phyloP scores from a whole-genome alignment of 2,113 vertebrate genomes.

The Puntigrus tetrazona region DNA sequence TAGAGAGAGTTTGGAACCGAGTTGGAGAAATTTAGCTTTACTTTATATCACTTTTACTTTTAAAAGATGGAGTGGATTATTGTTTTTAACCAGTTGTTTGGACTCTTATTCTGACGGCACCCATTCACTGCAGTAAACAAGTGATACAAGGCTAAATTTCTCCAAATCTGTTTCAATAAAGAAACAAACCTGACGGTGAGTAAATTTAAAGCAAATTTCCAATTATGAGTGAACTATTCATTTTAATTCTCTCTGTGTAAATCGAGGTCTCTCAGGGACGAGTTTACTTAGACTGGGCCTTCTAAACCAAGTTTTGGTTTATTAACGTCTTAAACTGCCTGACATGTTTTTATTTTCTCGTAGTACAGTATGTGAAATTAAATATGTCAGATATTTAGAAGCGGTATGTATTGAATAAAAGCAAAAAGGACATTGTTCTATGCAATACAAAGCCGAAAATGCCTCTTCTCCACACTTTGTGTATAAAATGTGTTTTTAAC shows the following conservation, averaged over 20 bases:
- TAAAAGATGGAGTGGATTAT: not conserved
- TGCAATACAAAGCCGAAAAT: not conserved
- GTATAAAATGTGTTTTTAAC: slow-evolving; percentile 26
- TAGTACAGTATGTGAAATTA: not conserved
- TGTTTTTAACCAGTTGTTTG: not conserved
- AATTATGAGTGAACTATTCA: not conserved
- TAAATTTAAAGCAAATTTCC: not conserved
- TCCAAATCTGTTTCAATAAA: no score
- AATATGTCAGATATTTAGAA: not conserved
- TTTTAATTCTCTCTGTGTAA: not conserved
- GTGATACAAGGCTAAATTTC: not conserved
- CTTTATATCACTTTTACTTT: not conserved
- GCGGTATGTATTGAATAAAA: slow-evolving; percentile 20
- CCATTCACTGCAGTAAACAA: not conserved
- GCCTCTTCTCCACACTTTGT: not conserved
- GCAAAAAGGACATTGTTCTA: not conserved
- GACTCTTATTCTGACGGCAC: not conserved
- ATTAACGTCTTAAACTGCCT: slow-evolving; percentile 8
- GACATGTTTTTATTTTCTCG: not conserved
- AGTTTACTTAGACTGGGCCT: slow-evolving; percentile 1
- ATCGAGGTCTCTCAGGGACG: slow-evolving; percentile 27
- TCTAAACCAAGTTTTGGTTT: slow-evolving; percentile 28
- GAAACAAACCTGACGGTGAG: not conserved
- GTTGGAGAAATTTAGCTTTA: not conserved
- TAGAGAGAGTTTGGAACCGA: no score